phyloP scores from a whole-genome alignment of 2,888 invertebrate genomes.

The Ophioninae sp. region DNA sequence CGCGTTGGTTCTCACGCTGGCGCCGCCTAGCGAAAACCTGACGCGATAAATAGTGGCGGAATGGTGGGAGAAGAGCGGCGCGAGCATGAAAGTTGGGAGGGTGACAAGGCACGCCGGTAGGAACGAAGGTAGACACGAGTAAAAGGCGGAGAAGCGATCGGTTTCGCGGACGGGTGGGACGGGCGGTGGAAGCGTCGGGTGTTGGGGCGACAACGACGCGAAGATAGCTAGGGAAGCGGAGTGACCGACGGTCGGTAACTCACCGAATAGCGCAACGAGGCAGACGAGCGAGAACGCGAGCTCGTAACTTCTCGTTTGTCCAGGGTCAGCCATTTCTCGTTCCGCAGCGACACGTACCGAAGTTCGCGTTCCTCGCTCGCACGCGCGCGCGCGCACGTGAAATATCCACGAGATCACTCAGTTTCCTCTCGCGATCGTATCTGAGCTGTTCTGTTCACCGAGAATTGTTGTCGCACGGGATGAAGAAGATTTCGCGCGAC shows the following conservation, averaged over 20 bases:
- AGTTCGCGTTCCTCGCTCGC: background rate
- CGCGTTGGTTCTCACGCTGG: background rate
- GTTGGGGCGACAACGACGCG: background rate
- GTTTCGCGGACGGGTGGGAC: too few species aligned
- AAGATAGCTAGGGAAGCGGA: background rate
- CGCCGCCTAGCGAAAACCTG: background rate
- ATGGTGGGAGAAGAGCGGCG: background rate
- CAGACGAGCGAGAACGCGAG: constrained; percentile 73
- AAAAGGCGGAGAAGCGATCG: too few species aligned
- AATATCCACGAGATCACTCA: background rate
- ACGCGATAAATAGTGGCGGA: background rate
- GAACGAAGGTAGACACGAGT: constrained; percentile 36
- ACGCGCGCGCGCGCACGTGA: background rate
- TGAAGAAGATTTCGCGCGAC: constrained; percentile 6
- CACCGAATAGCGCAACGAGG: constrained; percentile 76
- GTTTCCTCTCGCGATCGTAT: background rate
- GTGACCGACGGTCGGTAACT: constrained; percentile 69
- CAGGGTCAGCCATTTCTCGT: constrained; percentile 68
- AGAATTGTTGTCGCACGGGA: constrained; percentile 9
- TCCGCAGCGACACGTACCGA: background rate
- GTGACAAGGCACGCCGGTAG: constrained; percentile 17
- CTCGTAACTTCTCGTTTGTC: constrained; percentile 66
- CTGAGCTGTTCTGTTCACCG: background rate
- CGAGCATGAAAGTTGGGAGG: constrained; percentile 2
- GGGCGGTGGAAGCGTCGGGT: too few species aligned